These are phyloP conservation scores for Xanthorhoe spadicearia DNA, from an alignment of 2,888 invertebrate species.

Conservation along the genomic window DNA sequence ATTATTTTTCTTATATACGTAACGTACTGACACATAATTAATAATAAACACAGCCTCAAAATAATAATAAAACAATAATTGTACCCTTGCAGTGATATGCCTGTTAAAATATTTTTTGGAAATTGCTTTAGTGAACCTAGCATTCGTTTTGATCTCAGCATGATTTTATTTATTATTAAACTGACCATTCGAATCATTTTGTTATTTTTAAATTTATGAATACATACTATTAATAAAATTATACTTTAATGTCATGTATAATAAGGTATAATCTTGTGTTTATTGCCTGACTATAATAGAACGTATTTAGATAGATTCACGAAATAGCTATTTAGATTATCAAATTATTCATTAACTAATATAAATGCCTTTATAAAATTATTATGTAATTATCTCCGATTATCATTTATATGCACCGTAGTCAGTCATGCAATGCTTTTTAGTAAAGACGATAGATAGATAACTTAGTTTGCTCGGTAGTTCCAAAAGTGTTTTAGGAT, in stretches of 20 bases:
- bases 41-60: no score
- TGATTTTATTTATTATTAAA: neutral
- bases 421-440: conserved; percentile 29
- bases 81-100: no score
- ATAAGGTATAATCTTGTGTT: neutral
- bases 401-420: conserved; percentile 27
- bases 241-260: no score
- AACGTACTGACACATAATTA: no score
- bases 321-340: conserved; percentile 13
- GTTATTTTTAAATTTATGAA: no score
- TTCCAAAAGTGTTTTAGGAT: conserved; percentile 57
- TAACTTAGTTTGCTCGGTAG: conserved; percentile 68
- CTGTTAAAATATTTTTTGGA: no score
- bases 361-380: conserved; percentile 8
- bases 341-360: neutral
- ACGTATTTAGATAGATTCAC: conserved; percentile 9
- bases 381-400: neutral
- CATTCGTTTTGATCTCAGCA: neutral
- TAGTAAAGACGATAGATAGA: conserved; percentile 48
- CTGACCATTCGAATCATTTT: no score
- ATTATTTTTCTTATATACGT: no score
- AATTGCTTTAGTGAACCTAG: no score
- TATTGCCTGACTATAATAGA: conserved; percentile 1
- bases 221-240: no score
- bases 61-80: no score